A percentile compares a stretch with the other conserved stretches of the same genome.
Evolutionary conservation across 2,888 invertebrate genomes (phyloP).

Genomic region (Coecobrya sp.): DNA sequence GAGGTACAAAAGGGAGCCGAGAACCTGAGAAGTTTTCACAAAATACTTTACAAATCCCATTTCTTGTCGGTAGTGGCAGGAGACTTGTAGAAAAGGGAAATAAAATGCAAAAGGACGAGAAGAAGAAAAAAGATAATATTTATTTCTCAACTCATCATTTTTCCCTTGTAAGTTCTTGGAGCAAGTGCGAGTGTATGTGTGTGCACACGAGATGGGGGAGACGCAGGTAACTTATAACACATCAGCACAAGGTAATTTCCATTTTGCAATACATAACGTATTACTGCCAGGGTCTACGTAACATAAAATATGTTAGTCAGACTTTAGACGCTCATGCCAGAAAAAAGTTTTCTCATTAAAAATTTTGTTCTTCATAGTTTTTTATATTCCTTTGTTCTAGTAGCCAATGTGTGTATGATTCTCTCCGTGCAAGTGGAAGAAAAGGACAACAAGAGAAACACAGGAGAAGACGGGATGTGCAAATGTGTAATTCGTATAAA

Average conservation of each 20-base stretch:
- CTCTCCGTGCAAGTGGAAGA: background rate
- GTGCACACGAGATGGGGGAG: background rate
- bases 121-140: conserved; percentile 41
- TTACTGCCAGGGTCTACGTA: background rate
- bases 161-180: background rate
- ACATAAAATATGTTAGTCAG: conserved; percentile 60
- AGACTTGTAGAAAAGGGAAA: conserved; percentile 40
- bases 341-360: conserved; percentile 80
- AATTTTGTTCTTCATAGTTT: conserved; percentile 42
- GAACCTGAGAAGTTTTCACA: conserved; percentile 49
- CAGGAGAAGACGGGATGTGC: background rate
- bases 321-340: background rate
- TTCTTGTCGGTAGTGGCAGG: conserved; percentile 39
- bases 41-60: conserved; percentile 70
- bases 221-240: conserved; percentile 35
- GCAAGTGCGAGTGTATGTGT: background rate
- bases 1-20: background rate
- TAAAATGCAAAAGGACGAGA: conserved; percentile 9
- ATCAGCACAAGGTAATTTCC: conserved; percentile 46
- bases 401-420: conserved; percentile 2
- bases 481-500: conserved; percentile 31
- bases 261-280: conserved; percentile 56
- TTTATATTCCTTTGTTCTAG: conserved; percentile 36
- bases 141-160: conserved; percentile 45
- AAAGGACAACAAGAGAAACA: conserved; percentile 5